These are phyloP conservation scores for Coregonus suidteri DNA, from an alignment of 2,797 vertebrate species.

Conservation along the genomic window DNA sequence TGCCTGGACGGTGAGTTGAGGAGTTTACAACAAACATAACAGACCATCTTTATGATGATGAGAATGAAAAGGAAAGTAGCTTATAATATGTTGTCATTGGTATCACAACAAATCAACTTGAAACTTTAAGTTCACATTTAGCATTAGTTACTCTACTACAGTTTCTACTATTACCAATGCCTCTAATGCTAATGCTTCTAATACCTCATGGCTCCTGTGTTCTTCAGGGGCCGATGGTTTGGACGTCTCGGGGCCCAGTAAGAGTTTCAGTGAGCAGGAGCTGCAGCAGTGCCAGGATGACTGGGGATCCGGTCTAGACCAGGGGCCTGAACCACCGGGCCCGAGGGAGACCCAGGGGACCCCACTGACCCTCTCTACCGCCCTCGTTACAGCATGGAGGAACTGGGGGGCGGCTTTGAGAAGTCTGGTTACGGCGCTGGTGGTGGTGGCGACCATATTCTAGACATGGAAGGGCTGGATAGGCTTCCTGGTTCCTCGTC, in stretches of 20 bases:
- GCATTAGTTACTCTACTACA: background rate
- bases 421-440: conserved; percentile 51
- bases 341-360: conserved; percentile 50
- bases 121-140: background rate
- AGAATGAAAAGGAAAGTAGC: background rate
- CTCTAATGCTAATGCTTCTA: background rate
- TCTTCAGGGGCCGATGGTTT: conserved; percentile 56
- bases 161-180: background rate
- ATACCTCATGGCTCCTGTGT: background rate
- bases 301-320: conserved; percentile 66
- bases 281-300: conserved; percentile 65
- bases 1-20: conserved; percentile 65
- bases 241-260: conserved; percentile 61
- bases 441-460: conserved; percentile 59
- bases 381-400: conserved; percentile 67
- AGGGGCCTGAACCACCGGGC: conserved; percentile 56
- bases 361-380: conserved; percentile 65
- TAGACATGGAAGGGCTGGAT: conserved; percentile 66
- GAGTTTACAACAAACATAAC: background rate
- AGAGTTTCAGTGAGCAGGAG: conserved; percentile 65
- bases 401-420: conserved; percentile 58
- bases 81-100: background rate
- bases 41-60: background rate
- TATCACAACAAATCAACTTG: background rate
- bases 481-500: conserved; percentile 64